Evolutionary conservation across 1,140 invertebrate species (phyloP), one percentile per base, ranked within the genome.

Genomic region (Druon quercuslanigerum): DNA sequence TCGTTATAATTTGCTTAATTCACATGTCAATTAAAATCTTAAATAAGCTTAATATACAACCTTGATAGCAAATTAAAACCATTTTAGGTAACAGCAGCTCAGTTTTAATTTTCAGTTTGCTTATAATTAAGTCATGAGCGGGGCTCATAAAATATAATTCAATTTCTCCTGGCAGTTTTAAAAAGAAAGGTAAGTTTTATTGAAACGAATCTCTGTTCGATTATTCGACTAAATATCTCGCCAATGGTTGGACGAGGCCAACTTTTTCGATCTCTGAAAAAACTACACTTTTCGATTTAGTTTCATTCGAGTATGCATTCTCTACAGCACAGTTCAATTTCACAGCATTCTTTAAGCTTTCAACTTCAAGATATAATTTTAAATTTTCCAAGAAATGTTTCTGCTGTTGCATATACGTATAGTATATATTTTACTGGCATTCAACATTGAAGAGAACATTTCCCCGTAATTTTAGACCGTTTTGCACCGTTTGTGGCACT

Each of bases 121-220:
- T 16, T 66, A 66, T 66, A 66, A 66, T 66, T 40, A 66, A 66
- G 16, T 66, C 60, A 40, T 66, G 60, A 66, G 20, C 25, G 46
- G 40, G 16, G 25, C 60, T 66, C 16, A 33, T 66, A 66, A n/a
- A n/a, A n/a, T n/a, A n/a, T n/a, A n/a, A n/a, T 66, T 66, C 13
- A 66, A 66, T 66, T 66, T 66, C 25, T 66, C 40, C 60, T 13
- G 33, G 25, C 8, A 46, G 25, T 66, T 66, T 66, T 33, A 66
- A 66, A 20, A 66, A 66, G 60, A 66, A 66, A 66, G 16, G 60
- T 20, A 46, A 66, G 60, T 66, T 66, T 66, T 46, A 66, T 66
- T 66, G 60, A 66, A 66, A 66, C 60, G 60, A 66, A 66, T 66
- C 60, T 66, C 60, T 40, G 33, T 40, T 66, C 60, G 60, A 46